Conservation (phyloP, 2,888 invertebrate genomes). For the Thumatha senex region DNA sequence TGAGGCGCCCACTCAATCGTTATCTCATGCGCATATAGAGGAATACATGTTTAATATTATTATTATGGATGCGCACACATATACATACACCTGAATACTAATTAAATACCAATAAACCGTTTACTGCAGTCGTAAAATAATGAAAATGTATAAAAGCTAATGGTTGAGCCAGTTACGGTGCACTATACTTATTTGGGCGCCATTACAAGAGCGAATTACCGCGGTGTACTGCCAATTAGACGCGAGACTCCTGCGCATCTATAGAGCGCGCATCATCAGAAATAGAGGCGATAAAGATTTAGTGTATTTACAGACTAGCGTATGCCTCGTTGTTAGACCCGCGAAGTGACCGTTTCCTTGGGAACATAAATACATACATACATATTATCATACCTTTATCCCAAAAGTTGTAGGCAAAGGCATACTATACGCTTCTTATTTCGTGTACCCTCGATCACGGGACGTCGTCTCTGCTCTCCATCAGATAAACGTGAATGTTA, state of each 20-base stretch:
- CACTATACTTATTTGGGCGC: conserved; percentile 19
- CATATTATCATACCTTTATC: too few species aligned
- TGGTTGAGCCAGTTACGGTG: conserved; percentile 9
- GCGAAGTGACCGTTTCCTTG: too few species aligned
- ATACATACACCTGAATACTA: conserved; percentile 3
- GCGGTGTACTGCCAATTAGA: conserved; percentile 27
- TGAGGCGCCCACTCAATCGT: not conserved
- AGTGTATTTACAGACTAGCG: too few species aligned
- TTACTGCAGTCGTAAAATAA: conserved; percentile 23
- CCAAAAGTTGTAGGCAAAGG: too few species aligned
- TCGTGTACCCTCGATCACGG: too few species aligned
- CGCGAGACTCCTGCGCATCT: conserved; percentile 11
- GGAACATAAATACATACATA: too few species aligned
- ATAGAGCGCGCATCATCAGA: conserved; percentile 5
- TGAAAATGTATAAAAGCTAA: conserved; percentile 20
- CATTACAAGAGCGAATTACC: conserved; percentile 16
- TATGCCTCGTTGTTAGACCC: too few species aligned
- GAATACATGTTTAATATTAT: not conserved
- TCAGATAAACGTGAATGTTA: too few species aligned
- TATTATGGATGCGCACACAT: not conserved
- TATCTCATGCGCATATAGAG: not conserved
- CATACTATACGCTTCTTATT: too few species aligned
- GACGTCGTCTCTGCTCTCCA: too few species aligned
- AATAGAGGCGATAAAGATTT: too few species aligned
- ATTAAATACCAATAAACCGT: conserved; percentile 31